A percentile compares a stretch with the other conserved stretches of the same genome.
phyloP scores from a whole-genome alignment of 2,113 vertebrate genomes.

The Pseudorasbora parva region DNA sequence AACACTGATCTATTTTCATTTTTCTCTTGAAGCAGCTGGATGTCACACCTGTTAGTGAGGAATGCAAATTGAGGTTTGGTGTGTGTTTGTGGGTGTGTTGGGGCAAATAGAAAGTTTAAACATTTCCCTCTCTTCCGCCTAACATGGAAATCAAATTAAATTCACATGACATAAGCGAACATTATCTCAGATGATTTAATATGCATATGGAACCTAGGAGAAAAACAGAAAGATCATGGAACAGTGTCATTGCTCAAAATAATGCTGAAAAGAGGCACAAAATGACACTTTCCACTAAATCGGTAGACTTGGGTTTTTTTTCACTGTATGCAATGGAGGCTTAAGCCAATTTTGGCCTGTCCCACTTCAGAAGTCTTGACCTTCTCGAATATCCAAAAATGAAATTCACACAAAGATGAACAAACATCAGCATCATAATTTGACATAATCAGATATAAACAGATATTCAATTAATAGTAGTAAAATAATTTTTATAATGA shows the following conservation, averaged over 20 bases:
- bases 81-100: not conserved
- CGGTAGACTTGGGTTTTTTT: not conserved
- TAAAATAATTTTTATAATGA: not conserved
- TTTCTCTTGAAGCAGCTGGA: conserved; percentile 6
- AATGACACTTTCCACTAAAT: not conserved
- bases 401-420: not conserved
- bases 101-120: conserved; percentile 63
- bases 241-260: not conserved
- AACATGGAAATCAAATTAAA: conserved; percentile 69
- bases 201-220: not conserved
- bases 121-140: conserved; percentile 61
- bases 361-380: not conserved
- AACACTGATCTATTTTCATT: conserved; percentile 34
- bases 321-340: not conserved
- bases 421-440: not conserved
- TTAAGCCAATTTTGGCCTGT: not conserved
- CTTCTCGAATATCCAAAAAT: not conserved
- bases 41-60: conserved; percentile 34
- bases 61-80: conserved; percentile 23
- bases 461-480: not conserved
- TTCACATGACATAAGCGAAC: conserved; percentile 35
- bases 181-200: conserved; percentile 19
- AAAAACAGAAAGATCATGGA: not conserved
- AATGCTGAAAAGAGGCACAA: not conserved
- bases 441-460: not conserved